Base-by-base conservation (phyloP, 2,888 invertebrate species). In the Clunio marinus region DNA sequence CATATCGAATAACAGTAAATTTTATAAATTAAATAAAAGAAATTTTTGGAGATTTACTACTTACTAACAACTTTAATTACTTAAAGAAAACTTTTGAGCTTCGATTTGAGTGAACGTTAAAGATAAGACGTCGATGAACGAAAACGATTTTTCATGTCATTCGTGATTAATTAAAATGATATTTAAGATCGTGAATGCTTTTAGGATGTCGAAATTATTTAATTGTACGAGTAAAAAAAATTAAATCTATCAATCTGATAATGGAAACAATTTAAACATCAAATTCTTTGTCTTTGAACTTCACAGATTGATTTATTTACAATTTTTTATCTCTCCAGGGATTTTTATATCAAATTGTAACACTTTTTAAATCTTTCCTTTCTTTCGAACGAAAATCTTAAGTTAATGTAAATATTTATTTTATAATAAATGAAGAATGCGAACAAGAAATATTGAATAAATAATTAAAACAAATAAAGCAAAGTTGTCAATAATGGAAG, bases 251-350 rank as follows among this genome's bases (percentile, higher is more conserved):
- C 27, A 27, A 63, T 63, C 45, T 63, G 46, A 35, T 7, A 10
- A 20, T 35, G 32, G n/a, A n/a, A n/a, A n/a, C n/a, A n/a, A 35
- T 10, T 4, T 24, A 8, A 37, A 7, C 58, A 13, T 25, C n/a
- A 1, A 27, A n/a, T n/a, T 41, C 15, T 20, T 2, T 17, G 22
- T 51, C 22, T 17, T 35, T 15, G 37, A 35, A 10, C n/a, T n/a
- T n/a, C n/a, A n/a, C 60, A 45, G 46, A 63, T 63, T 63, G 45
- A 63, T 63, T 17, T 17, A 46, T 63, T 46, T 62, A 62, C n/a
- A n/a, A n/a, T n/a, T 37, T 62, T 59, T 35, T 59, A n/a, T n/a
- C 10, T 41, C 41, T 63, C 46, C 63, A 63, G 46, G 63, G 63
- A 63, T 63, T 63, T 63, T 27, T 17, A 13, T 8, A 13, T 57